Percentiles rank a stretch among this genome's conserved stretches.
Evolutionary conservation across 2,113 vertebrate species (phyloP).

Genomic region (Alosa alosa): DNA sequence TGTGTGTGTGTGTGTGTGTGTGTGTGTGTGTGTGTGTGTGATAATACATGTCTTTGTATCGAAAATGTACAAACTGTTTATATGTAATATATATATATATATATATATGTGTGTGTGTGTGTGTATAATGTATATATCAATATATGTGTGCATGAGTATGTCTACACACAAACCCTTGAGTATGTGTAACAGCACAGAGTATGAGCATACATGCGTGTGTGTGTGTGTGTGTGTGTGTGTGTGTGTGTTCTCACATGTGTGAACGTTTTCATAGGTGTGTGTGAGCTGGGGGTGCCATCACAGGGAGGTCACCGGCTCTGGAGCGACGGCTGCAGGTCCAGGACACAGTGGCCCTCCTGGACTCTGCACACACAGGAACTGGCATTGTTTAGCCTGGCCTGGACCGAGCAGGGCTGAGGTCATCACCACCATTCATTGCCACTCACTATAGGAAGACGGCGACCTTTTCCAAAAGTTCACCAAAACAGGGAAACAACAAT

Average conservation of each 20-base stretch:
- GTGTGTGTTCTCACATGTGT: neutral
- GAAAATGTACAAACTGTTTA: neutral
- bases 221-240: neutral
- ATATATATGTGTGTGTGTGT: neutral
- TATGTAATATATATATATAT: neutral
- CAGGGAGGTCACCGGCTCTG: constrained; percentile 25
- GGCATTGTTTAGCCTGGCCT: constrained; percentile 40
- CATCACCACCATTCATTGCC: constrained; percentile 31
- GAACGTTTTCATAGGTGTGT: constrained; percentile 16
- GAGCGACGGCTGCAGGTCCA: constrained; percentile 35
- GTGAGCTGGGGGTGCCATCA: constrained; percentile 15
- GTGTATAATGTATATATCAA: neutral
- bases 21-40: too few species aligned
- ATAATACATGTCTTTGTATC: neutral
- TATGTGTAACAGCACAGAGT: neutral
- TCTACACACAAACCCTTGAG: too few species aligned
- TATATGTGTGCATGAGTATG: neutral
- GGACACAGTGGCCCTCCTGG: too few species aligned
- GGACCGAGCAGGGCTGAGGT: constrained; percentile 38
- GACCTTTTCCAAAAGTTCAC: constrained; percentile 35
- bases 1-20: neutral
- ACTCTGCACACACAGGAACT: constrained; percentile 29
- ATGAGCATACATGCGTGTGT: neutral
- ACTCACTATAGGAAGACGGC: constrained; percentile 24
- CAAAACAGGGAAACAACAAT: constrained; percentile 42